These are phyloP conservation scores for Steinernema hermaphroditum DNA, from an alignment of 2,888 invertebrate species.

Conservation along the genomic window DNA sequence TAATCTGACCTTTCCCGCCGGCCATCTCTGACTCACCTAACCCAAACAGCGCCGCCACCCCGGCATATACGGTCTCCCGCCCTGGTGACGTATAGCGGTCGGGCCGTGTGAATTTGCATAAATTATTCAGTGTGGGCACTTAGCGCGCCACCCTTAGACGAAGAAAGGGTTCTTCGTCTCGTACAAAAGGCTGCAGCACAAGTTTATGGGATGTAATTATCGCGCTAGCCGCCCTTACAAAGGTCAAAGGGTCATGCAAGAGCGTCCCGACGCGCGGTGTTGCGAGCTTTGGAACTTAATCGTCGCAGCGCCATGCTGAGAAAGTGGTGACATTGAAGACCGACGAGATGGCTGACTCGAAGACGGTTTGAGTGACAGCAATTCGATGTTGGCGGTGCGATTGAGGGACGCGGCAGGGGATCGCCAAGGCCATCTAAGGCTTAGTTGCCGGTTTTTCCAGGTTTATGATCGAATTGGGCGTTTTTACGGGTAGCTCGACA, in stretches of 20 bases:
- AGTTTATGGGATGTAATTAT: constrained; percentile 24
- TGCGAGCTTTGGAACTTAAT: constrained; percentile 25
- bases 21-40: neutral
- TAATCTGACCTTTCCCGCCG: constrained; percentile 1
- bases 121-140: constrained; percentile 27
- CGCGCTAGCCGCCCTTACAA: neutral
- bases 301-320: constrained; percentile 10
- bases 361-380: constrained; percentile 22
- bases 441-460: neutral
- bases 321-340: constrained; percentile 15
- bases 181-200: constrained; percentile 3
- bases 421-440: neutral
- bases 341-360: constrained; percentile 8
- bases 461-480: too few species aligned
- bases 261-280: neutral
- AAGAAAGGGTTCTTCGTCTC: neutral
- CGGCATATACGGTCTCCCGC: constrained; percentile 1
- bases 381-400: too few species aligned
- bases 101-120: constrained; percentile 22
- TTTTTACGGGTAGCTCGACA: too few species aligned
- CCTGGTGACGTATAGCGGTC: constrained; percentile 7
- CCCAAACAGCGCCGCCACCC: too few species aligned
- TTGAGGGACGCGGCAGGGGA: neutral
- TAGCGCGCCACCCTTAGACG: neutral
- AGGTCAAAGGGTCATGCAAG: constrained; percentile 28